Evolutionary conservation across 2,113 vertebrate genomes (phyloP).

Genomic region (Odontesthes bonariensis): DNA sequence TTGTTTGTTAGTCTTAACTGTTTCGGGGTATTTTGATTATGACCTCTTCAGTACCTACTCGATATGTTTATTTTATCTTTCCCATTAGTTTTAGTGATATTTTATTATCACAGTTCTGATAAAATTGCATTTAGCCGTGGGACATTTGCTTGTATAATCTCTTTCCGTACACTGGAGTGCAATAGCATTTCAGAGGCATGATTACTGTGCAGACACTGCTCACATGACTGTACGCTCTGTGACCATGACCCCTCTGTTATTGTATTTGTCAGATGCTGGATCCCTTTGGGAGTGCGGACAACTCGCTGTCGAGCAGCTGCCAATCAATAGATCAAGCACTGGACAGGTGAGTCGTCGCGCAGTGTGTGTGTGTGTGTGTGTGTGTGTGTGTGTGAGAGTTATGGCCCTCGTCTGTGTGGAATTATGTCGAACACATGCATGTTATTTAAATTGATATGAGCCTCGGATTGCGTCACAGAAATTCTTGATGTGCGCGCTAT

Average conservation of each 20-base stretch:
- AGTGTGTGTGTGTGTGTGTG: background rate
- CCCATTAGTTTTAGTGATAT: background rate
- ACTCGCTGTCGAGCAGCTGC: constrained; percentile 91
- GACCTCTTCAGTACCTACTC: too few relatives aligned
- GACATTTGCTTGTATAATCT: background rate
- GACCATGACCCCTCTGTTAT: constrained; percentile 44
- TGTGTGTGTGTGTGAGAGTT: constrained; percentile 23
- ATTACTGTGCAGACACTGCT: background rate
- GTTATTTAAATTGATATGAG: background rate
- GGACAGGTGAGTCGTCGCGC: constrained; percentile 86
- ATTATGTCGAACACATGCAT: background rate
- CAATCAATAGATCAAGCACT: constrained; percentile 92
- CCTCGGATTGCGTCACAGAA: too few relatives aligned
- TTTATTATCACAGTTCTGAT: background rate
- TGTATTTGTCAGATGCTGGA: constrained; percentile 85
- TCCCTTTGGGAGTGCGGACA: constrained; percentile 89
- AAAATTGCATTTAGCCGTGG: too few relatives aligned
- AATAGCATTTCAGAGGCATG: background rate
- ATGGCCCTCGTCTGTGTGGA: background rate
- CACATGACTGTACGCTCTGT: constrained; percentile 31
- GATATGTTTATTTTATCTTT: too few relatives aligned
- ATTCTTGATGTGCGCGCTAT: background rate
- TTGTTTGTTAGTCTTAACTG: too few relatives aligned
- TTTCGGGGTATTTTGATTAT: too few relatives aligned
- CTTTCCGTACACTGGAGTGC: background rate